Percentiles rank a stretch among this genome's conserved stretches.
Evolutionary conservation across 2,113 vertebrate species (phyloP).

Genomic region (Apistogramma diplotaenia): DNA sequence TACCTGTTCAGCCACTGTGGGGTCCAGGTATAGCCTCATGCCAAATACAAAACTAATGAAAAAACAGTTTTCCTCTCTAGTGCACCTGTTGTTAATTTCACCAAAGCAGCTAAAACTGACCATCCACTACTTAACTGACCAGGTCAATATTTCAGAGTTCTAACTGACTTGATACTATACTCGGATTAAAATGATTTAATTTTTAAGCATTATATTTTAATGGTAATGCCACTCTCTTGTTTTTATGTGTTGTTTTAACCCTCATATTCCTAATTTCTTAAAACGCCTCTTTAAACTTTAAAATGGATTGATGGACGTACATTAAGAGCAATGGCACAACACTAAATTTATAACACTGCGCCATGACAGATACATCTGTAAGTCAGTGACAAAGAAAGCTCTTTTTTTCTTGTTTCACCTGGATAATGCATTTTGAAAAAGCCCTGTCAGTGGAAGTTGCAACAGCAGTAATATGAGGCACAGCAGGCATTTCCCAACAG

Average conservation of each 20-base stretch:
- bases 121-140: too few relatives aligned
- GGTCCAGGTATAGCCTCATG: too few relatives aligned
- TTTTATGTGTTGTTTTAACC: not conserved
- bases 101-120: too few relatives aligned
- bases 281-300: not conserved
- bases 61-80: too few relatives aligned
- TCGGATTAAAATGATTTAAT: too few relatives aligned
- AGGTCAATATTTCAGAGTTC: too few relatives aligned
- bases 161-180: too few relatives aligned
- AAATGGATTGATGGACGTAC: not conserved
- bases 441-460: not conserved
- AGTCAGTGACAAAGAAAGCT: too few relatives aligned
- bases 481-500: not conserved
- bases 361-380: not conserved
- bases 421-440: not conserved
- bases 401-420: not conserved
- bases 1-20: too few relatives aligned
- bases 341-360: not conserved
- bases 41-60: too few relatives aligned
- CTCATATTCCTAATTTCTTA: not conserved
- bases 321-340: not conserved
- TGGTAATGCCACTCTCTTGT: not conserved
- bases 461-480: not conserved
- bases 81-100: too few relatives aligned
- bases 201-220: not conserved